Base-by-base conservation (phyloP, 2,888 invertebrate genomes). In the Dicranocentrus wangi region DNA sequence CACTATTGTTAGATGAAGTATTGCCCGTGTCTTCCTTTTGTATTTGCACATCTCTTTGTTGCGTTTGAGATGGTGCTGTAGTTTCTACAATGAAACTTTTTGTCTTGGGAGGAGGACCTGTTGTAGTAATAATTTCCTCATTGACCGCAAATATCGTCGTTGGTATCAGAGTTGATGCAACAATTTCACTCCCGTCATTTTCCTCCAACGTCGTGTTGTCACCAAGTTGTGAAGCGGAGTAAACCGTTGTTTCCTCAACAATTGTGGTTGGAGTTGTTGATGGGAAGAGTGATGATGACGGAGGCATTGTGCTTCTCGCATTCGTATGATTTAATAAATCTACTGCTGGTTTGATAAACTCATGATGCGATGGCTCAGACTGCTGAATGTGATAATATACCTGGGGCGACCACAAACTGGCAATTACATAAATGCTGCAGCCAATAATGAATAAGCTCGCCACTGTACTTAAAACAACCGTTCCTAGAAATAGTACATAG, bases 401-500 rank as follows among this genome's bases (percentile, higher is more conserved):
- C 19, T 63, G 65, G 3, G 76, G 63, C 8, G 78, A 71, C 81
- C 81, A 83, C n/a, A 79, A 19, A 23, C 61, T 21, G 2, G 66
- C 81, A 23, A 87, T 83, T 43, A 87, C 82, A 10, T 92, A 91
- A 63, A 93, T 89, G 86, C 94, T 93, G 73, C 95, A 90, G 55
- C 91, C 91, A 85, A 93, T 91, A 70, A 95, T 93, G 84, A 93
- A 91, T 79, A 93, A 88, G 17, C 94, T 92, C 84, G 94, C 93
- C 78, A 93, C 90, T 83, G 94, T 92, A 23, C 95, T 95, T 69
- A 94, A 93, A 78, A 92, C 91, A 73, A 96, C 93, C 88, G 94
- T 94, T 88, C 93, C 92, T 86, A 95, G 91, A 89, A 96, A 96
- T 28, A 93, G 92, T 55, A 91, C 91, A 91, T 98, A 98, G 89